These are phyloP conservation scores for Andrena trimmerana DNA, from an alignment of 2,888 invertebrate species.

Conservation along the genomic window DNA sequence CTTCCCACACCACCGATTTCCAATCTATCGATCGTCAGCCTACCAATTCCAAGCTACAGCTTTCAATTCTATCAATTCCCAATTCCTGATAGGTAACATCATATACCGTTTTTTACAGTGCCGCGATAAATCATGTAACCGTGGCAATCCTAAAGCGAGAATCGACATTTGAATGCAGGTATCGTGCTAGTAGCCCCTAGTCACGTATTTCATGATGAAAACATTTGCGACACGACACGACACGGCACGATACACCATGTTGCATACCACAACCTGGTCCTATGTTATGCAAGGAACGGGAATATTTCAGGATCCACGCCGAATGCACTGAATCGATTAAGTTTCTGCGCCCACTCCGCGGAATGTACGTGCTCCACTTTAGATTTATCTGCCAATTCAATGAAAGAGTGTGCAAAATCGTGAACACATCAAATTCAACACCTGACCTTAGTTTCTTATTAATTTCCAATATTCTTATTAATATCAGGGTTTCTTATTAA, in stretches of 20 bases:
- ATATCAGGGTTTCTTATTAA: too few species aligned
- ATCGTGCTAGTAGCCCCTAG: conserved; percentile 2
- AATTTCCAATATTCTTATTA: too few species aligned
- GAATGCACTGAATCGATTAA: conserved; percentile 14
- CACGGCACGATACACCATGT: conserved; percentile 6
- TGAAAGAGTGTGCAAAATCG: too few species aligned
- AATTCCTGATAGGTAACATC: background rate
- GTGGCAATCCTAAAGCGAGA: conserved; percentile 1
- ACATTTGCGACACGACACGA: background rate
- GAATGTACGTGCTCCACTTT: conserved; percentile 8
- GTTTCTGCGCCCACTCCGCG: background rate
- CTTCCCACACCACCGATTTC: too few species aligned
- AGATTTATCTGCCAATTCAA: background rate
- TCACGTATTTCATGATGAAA: conserved; percentile 6
- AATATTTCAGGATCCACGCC: conserved; percentile 11
- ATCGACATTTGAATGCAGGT: conserved; percentile 8
- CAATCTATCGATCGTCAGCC: too few species aligned
- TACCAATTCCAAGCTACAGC: too few species aligned
- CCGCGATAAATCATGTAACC: background rate
- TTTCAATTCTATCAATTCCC: too few species aligned
- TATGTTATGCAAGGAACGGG: background rate
- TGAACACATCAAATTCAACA: too few species aligned
- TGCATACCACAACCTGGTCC: conserved; percentile 1
- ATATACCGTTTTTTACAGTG: background rate
- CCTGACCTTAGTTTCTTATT: too few species aligned